Evolutionary conservation across 1,140 invertebrate genomes (phyloP).

Genomic region (Leptopilina boulardi): DNA sequence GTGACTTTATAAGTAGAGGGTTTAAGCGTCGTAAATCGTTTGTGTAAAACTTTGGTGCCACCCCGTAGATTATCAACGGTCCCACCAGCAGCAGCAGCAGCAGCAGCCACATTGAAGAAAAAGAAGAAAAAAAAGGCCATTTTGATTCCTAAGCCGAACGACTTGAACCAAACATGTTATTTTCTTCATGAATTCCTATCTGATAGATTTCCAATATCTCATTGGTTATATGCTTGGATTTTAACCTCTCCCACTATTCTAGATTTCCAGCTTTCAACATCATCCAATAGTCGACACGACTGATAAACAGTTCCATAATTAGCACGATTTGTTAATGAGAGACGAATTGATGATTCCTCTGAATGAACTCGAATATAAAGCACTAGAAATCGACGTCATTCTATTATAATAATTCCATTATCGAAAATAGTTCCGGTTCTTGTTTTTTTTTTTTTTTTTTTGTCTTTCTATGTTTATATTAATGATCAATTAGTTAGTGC

Average conservation of each 20-base stretch:
- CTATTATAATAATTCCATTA: constrained; percentile 38
- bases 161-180: constrained; percentile 66
- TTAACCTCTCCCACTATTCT: constrained; percentile 61
- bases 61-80: constrained; percentile 29
- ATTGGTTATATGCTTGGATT: constrained; percentile 62
- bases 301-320: constrained; percentile 73
- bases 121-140: constrained; percentile 41
- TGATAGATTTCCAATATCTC: constrained; percentile 58
- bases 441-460: too few species aligned
- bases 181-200: constrained; percentile 63
- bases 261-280: constrained; percentile 46
- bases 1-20: constrained; percentile 4
- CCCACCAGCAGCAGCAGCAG: background rate
- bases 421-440: constrained; percentile 33
- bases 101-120: constrained; percentile 12
- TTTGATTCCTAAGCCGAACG: constrained; percentile 59
- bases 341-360: constrained; percentile 42
- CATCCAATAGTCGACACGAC: constrained; percentile 60
- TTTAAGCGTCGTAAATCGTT: constrained; percentile 23
- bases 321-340: constrained; percentile 71
- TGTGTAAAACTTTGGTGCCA: constrained; percentile 18
- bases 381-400: constrained; percentile 55
- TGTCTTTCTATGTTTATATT: background rate
- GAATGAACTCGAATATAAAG: constrained; percentile 61
- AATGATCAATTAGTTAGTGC: too few species aligned